Evolutionary conservation across 2,888 invertebrate genomes (phyloP).

Genomic region (Perithous albicinctus): DNA sequence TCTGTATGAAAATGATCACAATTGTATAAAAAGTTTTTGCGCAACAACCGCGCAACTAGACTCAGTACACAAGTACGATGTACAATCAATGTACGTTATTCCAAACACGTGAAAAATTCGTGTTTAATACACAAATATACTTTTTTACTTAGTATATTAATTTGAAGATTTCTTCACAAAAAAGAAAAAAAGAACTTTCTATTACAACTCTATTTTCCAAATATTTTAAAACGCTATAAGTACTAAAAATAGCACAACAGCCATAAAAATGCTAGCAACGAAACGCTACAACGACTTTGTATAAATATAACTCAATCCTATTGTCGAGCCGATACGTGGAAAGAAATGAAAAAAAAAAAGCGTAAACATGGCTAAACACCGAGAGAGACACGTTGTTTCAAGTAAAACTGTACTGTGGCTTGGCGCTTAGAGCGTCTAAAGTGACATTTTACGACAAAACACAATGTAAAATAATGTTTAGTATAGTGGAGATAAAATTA

Average conservation of each 20-base stretch:
- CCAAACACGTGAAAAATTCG: no score
- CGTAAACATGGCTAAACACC: neutral
- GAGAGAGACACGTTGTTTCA: neutral
- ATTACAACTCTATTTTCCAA: no score
- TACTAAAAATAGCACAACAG: conserved; percentile 15
- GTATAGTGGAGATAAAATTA: neutral
- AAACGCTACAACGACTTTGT: neutral
- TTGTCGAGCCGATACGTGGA: neutral
- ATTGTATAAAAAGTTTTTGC: no score
- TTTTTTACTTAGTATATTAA: no score
- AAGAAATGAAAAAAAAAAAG: no score
- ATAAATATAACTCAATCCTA: neutral
- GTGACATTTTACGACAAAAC: neutral
- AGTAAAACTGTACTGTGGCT: neutral
- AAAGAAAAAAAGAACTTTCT: neutral
- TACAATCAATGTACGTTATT: no score
- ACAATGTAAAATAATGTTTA: conserved; percentile 19
- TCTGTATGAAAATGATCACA: no score
- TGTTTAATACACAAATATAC: no score
- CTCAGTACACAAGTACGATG: no score
- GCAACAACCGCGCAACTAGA: no score
- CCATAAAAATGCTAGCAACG: conserved; percentile 36
- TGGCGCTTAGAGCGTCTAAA: neutral
- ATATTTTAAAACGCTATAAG: no score
- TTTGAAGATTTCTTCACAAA: no score